These are phyloP conservation scores for Eueides isabella DNA, from an alignment of 1,140 invertebrate species.

Conservation along the genomic window DNA sequence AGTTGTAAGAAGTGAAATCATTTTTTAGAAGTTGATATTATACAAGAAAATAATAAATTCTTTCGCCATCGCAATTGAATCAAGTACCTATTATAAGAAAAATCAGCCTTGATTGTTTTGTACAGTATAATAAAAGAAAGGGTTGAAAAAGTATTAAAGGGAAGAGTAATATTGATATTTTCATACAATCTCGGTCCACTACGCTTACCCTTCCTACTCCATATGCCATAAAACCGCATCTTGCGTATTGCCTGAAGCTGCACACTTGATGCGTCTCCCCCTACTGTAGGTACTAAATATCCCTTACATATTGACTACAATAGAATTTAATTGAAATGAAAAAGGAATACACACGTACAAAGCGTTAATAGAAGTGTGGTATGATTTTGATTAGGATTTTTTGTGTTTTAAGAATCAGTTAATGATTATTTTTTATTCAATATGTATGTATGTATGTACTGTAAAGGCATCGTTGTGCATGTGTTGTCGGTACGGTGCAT, in stretches of 20 bases:
- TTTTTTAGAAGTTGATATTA: too few species aligned
- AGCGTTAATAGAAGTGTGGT: background rate
- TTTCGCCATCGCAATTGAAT: too few species aligned
- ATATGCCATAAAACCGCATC: slow-evolving; percentile 4
- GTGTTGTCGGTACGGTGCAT: too few species aligned
- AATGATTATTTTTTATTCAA: background rate
- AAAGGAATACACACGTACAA: background rate
- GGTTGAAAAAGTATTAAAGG: background rate
- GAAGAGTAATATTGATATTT: background rate
- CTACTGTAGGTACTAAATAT: background rate
- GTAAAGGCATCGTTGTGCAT: background rate
- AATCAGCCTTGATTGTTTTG: background rate
- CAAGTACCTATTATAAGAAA: background rate
- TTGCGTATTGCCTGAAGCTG: slow-evolving; percentile 4
- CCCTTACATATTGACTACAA: slow-evolving; percentile 8
- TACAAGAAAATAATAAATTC: too few species aligned
- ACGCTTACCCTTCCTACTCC: background rate
- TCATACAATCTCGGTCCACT: background rate
- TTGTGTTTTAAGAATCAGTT: background rate
- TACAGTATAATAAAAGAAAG: background rate
- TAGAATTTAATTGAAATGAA: slow-evolving; percentile 4
- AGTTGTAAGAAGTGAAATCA: too few species aligned
- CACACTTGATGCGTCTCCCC: background rate
- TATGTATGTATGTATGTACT: too few species aligned
- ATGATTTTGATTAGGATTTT: background rate